phyloP scores from a whole-genome alignment of 2,888 invertebrate species.

The Lasioglossum leucozonium region DNA sequence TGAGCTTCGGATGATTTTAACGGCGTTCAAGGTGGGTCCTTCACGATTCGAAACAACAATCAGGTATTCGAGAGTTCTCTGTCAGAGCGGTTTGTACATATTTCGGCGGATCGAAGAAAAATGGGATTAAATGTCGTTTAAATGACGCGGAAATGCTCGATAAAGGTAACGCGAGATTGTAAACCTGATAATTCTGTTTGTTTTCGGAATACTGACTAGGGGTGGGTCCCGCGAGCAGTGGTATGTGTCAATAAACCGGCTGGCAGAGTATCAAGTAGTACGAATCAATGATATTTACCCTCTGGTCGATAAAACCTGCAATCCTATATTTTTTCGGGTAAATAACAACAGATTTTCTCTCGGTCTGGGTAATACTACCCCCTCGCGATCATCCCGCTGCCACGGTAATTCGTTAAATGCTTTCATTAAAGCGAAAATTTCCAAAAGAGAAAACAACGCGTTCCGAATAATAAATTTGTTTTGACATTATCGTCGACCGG shows the following conservation, averaged over 20 bases:
- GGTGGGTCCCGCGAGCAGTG: constrained; percentile 16
- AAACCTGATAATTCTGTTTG: constrained; percentile 52
- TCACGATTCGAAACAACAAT: not conserved
- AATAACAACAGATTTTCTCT: constrained; percentile 10
- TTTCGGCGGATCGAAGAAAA: constrained; percentile 13
- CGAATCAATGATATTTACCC: constrained; percentile 53
- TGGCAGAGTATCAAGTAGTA: constrained; percentile 58
- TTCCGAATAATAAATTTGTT: not conserved
- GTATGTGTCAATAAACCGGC: constrained; percentile 52
- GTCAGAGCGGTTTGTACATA: not conserved
- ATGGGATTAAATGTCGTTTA: constrained; percentile 25
- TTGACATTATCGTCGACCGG: not conserved
- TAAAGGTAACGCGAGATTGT: constrained; percentile 44
- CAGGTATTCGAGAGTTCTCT: not conserved
- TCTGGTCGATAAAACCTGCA: constrained; percentile 32
- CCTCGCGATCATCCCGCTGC: not conserved
- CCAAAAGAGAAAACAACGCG: not conserved
- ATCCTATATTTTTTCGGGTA: constrained; percentile 8
- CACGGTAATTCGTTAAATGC: not conserved
- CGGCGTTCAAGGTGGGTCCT: not conserved
- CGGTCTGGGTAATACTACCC: constrained; percentile 20
- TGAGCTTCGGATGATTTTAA: not conserved
- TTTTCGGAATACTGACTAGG: constrained; percentile 28
- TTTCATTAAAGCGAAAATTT: not conserved
- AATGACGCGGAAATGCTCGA: constrained; percentile 19